Conservation (phyloP, 2,888 invertebrate genomes). For the Drosophila helvetica region DNA sequence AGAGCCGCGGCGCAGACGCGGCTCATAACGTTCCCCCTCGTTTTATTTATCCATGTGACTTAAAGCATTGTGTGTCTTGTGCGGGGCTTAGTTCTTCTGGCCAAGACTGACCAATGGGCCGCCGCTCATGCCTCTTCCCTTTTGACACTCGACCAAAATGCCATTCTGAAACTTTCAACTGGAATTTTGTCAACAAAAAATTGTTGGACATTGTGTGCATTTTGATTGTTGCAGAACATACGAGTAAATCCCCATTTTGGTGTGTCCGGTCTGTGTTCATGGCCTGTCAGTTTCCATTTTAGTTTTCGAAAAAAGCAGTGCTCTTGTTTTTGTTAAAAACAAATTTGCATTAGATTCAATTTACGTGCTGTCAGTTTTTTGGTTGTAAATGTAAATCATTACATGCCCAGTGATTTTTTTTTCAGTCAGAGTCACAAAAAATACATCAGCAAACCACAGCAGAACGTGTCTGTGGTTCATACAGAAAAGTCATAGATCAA, state of each 20-base stretch:
- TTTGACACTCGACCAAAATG: neutral
- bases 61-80: too few relatives aligned
- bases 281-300: neutral
- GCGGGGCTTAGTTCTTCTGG: neutral
- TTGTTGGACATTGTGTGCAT: neutral
- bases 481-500: neutral
- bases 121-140: neutral
- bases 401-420: neutral
- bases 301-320: neutral
- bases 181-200: neutral
- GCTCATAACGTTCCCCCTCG: too few relatives aligned
- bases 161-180: neutral
- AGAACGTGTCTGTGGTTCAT: neutral
- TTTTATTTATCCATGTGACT: too few relatives aligned
- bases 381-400: neutral
- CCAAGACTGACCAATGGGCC: too few relatives aligned
- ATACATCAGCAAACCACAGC: neutral
- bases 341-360: neutral
- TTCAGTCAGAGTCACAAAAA: neutral
- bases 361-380: neutral
- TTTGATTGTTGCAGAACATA: neutral
- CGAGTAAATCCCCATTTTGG: neutral
- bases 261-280: neutral
- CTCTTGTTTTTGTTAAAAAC: neutral
- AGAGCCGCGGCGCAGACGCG: too few relatives aligned